Conservation (phyloP, 2,797 vertebrate species). For the Aplochiton taeniatus region DNA sequence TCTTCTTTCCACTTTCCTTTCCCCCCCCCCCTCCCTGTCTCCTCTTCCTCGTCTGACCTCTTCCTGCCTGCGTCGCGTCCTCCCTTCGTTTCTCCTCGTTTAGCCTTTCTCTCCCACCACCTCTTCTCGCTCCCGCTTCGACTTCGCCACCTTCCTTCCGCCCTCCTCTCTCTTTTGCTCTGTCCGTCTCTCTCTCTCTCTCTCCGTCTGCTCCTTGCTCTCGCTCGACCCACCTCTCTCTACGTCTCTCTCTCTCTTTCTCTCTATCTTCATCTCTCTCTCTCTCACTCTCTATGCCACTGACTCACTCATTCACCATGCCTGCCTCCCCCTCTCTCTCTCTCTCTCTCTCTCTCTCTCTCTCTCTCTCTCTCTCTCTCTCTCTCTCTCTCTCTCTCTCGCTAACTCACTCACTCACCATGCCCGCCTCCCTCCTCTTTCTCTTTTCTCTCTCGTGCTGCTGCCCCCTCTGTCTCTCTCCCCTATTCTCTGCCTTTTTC, state of each 20-base stretch:
- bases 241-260: not conserved
- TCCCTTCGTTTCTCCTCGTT: too few species aligned
- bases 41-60: too few species aligned
- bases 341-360: constrained; percentile 8
- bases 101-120: not conserved
- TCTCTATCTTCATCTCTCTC: constrained; percentile 45
- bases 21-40: too few species aligned
- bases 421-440: not conserved
- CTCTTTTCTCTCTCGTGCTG: constrained; percentile 1
- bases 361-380: not conserved
- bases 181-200: constrained; percentile 22
- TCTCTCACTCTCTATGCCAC: constrained; percentile 53
- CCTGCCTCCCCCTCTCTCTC: constrained; percentile 49
- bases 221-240: too few species aligned
- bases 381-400: not conserved
- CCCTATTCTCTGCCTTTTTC: constrained; percentile 22
- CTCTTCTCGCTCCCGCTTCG: not conserved
- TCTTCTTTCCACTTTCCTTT: too few species aligned
- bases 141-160: not conserved
- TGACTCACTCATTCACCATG: constrained; percentile 54
- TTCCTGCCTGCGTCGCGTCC: too few species aligned
- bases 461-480: constrained; percentile 56
- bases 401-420: not conserved
- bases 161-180: constrained; percentile 29
- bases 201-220: not conserved